Evolutionary conservation across 2,888 invertebrate genomes (phyloP), one percentile per base, ranked within the genome.

Genomic region (Aquatica leii): DNA sequence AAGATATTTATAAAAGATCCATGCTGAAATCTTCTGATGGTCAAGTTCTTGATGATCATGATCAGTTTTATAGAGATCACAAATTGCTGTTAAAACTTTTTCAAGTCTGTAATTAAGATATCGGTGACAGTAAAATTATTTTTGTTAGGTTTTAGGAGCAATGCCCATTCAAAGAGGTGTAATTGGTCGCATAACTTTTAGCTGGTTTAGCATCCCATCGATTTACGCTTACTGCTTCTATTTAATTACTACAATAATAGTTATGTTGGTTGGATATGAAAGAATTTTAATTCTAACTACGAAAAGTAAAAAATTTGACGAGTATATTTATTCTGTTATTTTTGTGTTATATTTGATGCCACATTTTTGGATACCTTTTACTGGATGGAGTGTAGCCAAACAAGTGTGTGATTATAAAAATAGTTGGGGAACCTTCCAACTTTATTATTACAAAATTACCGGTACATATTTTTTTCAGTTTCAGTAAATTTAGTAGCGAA

Each of bases 381-480:
- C 88, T 11, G 89, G 89, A 0, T 89, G 89, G 89, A 88, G 89
- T 0, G 89, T 89, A 18, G 90, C 89, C 0, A 83, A 83, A 43
- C 87, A 89, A 77, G 89, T 89, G 3, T 88, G 88, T 59, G 85
- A 86, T 68, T 89, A 90, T 76, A 90, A 89, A 79, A 88, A 88
- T 48, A 87, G 84, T 67, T 90, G 89, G 89, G 87, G 86, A 15
- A 84, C 83, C 67, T 89, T 88, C 80, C 90, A 90, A 81, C 85
- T 88, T 24, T 73, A 77, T 66, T 82, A 79, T 69, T 81, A 77
- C 59, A 81, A 81, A 75, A 71, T 81, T 74, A 82, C 80, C 65
- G 80, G 81, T 79, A 70, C 54, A 14, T 40, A 43, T n/a, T n/a
- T n/a, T n/a, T n/a, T 37, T 1, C 5, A 31, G 34, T 31, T 31